Percentiles rank a stretch among this genome's conserved stretches.
Conservation (phyloP, 2,113 vertebrate genomes). For the Lepus americanus region DNA sequence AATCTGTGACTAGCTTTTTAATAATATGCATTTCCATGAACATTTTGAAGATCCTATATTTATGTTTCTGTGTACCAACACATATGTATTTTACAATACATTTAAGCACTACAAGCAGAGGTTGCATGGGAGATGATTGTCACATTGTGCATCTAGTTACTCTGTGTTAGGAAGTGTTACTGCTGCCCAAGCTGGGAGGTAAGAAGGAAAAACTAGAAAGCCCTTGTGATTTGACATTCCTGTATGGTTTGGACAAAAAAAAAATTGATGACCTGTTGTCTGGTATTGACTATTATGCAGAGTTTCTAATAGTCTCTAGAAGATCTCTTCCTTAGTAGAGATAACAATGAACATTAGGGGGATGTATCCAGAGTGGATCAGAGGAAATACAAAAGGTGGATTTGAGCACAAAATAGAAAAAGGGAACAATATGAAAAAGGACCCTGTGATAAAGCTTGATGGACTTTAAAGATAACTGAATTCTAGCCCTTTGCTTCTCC, state of each 20-base stretch:
- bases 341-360: conserved; percentile 23
- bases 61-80: background rate
- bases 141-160: background rate
- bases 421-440: conserved; percentile 11
- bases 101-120: background rate
- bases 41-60: too few species aligned
- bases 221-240: background rate
- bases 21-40: too few species aligned
- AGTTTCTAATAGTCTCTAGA: conserved; percentile 5
- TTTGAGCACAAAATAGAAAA: background rate
- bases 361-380: background rate
- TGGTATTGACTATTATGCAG: conserved; percentile 14
- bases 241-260: background rate
- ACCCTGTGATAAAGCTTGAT: background rate
- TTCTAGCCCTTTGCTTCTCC: background rate
- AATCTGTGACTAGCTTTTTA: too few species aligned
- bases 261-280: background rate
- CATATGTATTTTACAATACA: background rate
- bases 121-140: background rate
- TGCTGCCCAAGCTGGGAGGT: background rate
- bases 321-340: background rate
- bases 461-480: conserved; percentile 3
- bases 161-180: conserved; percentile 19
- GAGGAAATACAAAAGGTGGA: background rate
- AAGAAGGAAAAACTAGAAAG: background rate